Evolutionary conservation across 2,113 vertebrate species (phyloP).

Genomic region (Phalacrocorax carbo): DNA sequence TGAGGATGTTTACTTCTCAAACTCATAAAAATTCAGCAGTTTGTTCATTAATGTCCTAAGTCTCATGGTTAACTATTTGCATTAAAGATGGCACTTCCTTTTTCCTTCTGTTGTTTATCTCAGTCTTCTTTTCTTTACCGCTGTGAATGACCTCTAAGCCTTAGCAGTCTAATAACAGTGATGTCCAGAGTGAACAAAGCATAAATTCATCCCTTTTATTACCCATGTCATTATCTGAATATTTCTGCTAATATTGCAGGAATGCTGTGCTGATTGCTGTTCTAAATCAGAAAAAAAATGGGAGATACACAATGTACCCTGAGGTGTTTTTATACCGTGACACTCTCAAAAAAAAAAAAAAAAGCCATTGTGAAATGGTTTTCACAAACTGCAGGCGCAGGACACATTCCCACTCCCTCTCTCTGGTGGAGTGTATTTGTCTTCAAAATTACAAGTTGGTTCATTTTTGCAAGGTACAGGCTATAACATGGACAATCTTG

Average conservation of each 20-base stretch:
- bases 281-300: background rate
- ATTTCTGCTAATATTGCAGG: background rate
- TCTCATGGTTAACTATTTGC: background rate
- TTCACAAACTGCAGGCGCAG: background rate
- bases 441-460: background rate
- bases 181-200: background rate
- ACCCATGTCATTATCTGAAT: background rate
- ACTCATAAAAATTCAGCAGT: background rate
- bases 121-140: background rate
- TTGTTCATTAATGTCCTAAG: background rate
- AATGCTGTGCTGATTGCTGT: background rate
- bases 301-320: background rate
- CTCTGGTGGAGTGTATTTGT: background rate
- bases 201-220: background rate
- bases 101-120: background rate
- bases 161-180: background rate
- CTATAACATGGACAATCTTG: background rate
- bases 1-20: background rate
- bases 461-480: background rate
- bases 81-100: background rate
- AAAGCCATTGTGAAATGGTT: background rate
- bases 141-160: background rate
- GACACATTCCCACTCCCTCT: background rate
- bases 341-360: background rate
- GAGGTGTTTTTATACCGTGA: background rate